These are phyloP conservation scores for Sphenopsis melanotis DNA, from an alignment of 2,797 vertebrate genomes.

Conservation along the genomic window DNA sequence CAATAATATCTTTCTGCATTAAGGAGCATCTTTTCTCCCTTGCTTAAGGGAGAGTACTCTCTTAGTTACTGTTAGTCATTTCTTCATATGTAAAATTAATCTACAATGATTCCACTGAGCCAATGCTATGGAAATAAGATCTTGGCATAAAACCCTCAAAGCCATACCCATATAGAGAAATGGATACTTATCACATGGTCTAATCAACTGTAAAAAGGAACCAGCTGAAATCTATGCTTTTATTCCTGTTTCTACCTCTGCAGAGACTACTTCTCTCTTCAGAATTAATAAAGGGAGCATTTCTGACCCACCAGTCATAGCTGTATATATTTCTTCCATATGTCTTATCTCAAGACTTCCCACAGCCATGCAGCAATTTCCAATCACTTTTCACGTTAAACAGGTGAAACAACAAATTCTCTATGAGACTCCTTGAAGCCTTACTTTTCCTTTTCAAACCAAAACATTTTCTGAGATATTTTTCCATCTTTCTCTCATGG, in stretches of 20 bases:
- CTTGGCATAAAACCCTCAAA: not conserved
- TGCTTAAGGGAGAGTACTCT: not conserved
- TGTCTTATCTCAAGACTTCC: not conserved
- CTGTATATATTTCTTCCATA: not conserved
- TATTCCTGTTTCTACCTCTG: not conserved
- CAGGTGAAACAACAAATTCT: not conserved
- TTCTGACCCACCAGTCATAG: not conserved
- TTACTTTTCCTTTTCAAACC: not conserved
- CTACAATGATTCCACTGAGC: not conserved
- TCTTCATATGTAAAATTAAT: slow-evolving; percentile 12
- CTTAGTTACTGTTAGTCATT: not conserved
- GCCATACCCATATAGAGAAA: not conserved
- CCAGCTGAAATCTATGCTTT: not conserved
- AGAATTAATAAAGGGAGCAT: not conserved
- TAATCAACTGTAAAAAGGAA: not conserved
- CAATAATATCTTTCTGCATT: not conserved
- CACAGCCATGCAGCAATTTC: not conserved
- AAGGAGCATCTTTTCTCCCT: not conserved
- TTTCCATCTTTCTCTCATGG: not conserved
- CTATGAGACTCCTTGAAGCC: not conserved
- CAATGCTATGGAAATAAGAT: not conserved
- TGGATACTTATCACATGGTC: not conserved
- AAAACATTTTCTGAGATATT: not conserved
- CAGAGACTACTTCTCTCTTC: not conserved
- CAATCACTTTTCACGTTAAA: not conserved